Evolutionary conservation across 2,888 invertebrate species (phyloP), one percentile per base, ranked within the genome.

Genomic region (Mythimna impura): DNA sequence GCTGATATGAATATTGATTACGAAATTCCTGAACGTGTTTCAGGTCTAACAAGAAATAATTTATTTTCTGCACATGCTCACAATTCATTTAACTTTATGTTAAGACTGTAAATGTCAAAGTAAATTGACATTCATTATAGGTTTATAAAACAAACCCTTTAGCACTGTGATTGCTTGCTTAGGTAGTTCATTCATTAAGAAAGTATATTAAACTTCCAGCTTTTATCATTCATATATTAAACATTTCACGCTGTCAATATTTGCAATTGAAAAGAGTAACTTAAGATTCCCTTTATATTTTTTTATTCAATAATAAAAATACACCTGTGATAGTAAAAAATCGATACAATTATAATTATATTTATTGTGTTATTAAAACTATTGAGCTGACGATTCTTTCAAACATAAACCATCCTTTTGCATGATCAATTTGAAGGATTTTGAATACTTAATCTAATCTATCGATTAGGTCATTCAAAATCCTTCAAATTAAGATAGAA

Each of bases 31-130:
- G 50, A n/a, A 43, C 25, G 34, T 52, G n/a, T 70, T 34, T 78
- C 25, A 43, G n/a, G 47, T 40, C 40, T 61, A 66, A 64, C 40
- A 30, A 40, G 12, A 70, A 66, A n/a, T 30, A 40, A 78, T 77
- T 50, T 64, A 65, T 52, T 57, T 55, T 55, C 52, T 36, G 17
- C 25, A 8, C 43, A 43, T 14, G 30, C 9, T 12, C 62, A 43
- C 25, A 54, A 54, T 76, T 79, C 7, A 52, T 76, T 80, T 36
- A 60, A 36, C n/a, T 60, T 60, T 79, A 52, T 58, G 22, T 69
- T 78, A 54, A 61, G 40, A 64, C 80, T 54, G 34, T 80, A 70
- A 83, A 74, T 64, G 60, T 54, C 64, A 52, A 55, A 64, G 70
- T 52, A 66, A 71, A 76, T 81, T 57, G 63, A 52, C 43, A 66